Evolutionary conservation across 2,888 invertebrate genomes (phyloP), one percentile per base, ranked within the genome.

Genomic region (Troides oblongomaculatus): DNA sequence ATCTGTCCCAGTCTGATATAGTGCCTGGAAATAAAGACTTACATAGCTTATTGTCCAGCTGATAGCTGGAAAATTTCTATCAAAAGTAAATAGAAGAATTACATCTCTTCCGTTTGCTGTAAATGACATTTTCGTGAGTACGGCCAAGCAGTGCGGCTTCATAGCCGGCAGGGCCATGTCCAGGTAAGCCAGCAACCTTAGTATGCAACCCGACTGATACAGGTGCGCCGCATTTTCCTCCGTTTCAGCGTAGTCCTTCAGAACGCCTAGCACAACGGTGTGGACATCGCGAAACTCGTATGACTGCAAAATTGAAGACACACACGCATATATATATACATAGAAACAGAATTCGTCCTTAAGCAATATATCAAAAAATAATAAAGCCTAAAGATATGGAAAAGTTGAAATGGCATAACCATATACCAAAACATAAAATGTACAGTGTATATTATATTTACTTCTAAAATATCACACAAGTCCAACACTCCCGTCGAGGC

Each of bases 391-490:
- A 30, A 30, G 30, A 30, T 5, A 30, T 30, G 30, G 30, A 3
- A 30, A 30, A 4, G 30, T 30, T 30, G 5, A 30, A 30, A 30
- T 30, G 30, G 30, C 30, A 30, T 30, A 30, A 30, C 30, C 30
- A 30, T 30, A 30, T 4, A 30, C 30, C 30, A 30, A 4, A 18
- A 53, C 6, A 53, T n/a, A n/a, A 12, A n/a, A 7, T 18, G n/a
- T n/a, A 6, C 2, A 7, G 53, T 53, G n/a, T 18, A n/a, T n/a
- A 18, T 53, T 1, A 53, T 7, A 18, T 60, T 56, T 5, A 93
- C 94, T 80, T 93, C 93, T 18, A 94, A 80, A 68, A 94, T 88
- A 79, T 93, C 90, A 75, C 93, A 88, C 14, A 94, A 79, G 72
- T 89, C 86, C 74, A 88, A 70, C 46, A 93, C 86, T 1, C 93